Evolutionary conservation across 2,888 invertebrate species (phyloP).

Genomic region (Pegoplata infirma): DNA sequence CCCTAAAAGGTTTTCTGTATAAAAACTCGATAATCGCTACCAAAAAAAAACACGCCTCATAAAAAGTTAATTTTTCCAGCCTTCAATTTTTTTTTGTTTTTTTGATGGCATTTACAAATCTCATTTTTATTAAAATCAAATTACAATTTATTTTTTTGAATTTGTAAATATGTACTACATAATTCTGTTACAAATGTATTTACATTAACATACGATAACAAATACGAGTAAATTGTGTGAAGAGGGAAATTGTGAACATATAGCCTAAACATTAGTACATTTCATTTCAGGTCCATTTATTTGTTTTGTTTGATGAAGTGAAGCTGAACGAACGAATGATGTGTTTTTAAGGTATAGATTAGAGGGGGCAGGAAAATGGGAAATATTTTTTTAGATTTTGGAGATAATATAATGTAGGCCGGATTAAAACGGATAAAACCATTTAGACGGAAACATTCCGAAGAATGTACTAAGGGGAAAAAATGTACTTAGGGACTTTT

Average conservation of each 20-base stretch:
- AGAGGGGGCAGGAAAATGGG: too few relatives aligned
- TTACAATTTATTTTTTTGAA: conserved; percentile 33
- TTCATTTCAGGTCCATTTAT: conserved; percentile 29
- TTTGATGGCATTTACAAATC: background rate
- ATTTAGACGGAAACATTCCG: too few relatives aligned
- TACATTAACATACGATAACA: conserved; percentile 21
- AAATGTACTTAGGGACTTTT: too few relatives aligned
- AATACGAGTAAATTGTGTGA: background rate
- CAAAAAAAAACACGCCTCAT: conserved; percentile 7
- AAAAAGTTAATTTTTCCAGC: background rate
- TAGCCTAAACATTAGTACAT: background rate
- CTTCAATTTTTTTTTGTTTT: background rate
- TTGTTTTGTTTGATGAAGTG: conserved; percentile 31
- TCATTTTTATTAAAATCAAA: conserved; percentile 40
- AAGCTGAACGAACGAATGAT: conserved; percentile 47
- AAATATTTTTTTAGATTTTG: too few relatives aligned
- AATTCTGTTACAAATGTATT: conserved; percentile 13
- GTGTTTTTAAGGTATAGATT: background rate
- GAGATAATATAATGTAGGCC: too few relatives aligned
- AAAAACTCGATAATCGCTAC: background rate
- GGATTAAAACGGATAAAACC: too few relatives aligned
- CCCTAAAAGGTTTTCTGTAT: background rate
- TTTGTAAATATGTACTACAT: background rate
- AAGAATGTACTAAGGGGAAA: too few relatives aligned
- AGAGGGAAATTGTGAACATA: background rate